phyloP scores from a whole-genome alignment of 2,888 invertebrate genomes.

The Xanthorhoe designata region DNA sequence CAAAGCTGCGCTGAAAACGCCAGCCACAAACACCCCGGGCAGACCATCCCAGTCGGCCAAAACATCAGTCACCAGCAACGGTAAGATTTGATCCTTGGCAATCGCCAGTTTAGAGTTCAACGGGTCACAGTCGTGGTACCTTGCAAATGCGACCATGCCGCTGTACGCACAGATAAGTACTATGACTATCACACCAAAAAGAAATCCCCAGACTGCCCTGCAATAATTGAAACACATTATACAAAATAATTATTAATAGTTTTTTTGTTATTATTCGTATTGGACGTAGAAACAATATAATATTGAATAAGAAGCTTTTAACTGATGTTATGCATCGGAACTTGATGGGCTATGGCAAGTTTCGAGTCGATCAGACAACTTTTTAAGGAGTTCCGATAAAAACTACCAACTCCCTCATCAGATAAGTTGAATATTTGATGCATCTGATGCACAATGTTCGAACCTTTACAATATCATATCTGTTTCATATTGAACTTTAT shows the following conservation, averaged over 20 bases:
- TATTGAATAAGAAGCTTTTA: too few relatives aligned
- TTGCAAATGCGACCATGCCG: conserved; percentile 91
- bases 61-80: conserved; percentile 94
- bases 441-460: too few relatives aligned
- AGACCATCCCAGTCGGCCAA: conserved; percentile 91
- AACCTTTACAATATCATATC: too few relatives aligned
- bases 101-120: conserved; percentile 88
- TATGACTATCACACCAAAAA: conserved; percentile 87
- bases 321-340: too few relatives aligned
- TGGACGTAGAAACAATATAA: too few relatives aligned
- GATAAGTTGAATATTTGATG: not conserved
- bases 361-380: too few relatives aligned
- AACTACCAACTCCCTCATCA: too few relatives aligned
- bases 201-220: conserved; percentile 90
- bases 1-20: conserved; percentile 95
- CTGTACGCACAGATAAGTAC: conserved; percentile 89
- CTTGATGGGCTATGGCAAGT: too few relatives aligned
- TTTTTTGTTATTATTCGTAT: too few relatives aligned
- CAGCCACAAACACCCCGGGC: conserved; percentile 95
- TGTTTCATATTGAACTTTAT: too few relatives aligned
- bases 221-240: conserved; percentile 42
- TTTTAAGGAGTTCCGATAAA: too few relatives aligned
- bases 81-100: conserved; percentile 92
- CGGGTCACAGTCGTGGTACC: conserved; percentile 91
- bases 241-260: too few relatives aligned